phyloP scores from a whole-genome alignment of 2,797 vertebrate genomes.

The Rhynchonycteris naso region DNA sequence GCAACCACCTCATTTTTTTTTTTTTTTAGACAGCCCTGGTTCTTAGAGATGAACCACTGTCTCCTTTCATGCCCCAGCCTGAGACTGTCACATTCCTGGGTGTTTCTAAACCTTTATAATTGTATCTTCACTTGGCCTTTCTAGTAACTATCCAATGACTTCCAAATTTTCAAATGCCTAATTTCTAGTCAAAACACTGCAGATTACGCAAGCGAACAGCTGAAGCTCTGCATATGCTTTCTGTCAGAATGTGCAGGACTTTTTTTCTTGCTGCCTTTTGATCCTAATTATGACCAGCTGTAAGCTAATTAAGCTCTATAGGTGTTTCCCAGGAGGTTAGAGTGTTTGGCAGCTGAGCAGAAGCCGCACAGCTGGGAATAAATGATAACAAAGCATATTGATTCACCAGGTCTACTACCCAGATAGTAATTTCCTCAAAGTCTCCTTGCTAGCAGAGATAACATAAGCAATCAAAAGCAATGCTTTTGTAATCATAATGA shows the following conservation, averaged over 20 bases:
- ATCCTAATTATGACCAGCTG: conserved; percentile 67
- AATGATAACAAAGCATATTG: conserved; percentile 63
- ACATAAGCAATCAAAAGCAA: conserved; percentile 58
- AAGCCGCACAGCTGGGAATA: neutral
- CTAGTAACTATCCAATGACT: neutral
- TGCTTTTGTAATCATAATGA: neutral
- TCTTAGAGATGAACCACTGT: rapidly evolving
- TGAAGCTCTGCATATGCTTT: neutral
- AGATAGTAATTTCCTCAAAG: neutral
- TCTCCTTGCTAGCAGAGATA: conserved; percentile 52
- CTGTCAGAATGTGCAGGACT: neutral
- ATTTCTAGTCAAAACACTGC: neutral
- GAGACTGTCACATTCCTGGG: neutral
- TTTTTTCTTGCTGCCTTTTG: conserved; percentile 50
- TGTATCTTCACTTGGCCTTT: neutral
- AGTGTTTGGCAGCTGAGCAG: neutral
- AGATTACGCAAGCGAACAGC: neutral
- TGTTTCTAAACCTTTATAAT: neutral
- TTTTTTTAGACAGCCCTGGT: neutral
- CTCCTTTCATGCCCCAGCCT: neutral
- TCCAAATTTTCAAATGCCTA: neutral
- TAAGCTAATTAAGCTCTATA: conserved; percentile 71
- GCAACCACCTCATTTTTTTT: neutral
- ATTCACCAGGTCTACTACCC: neutral
- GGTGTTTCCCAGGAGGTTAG: conserved; percentile 31